Evolutionary conservation across 1,140 invertebrate genomes (phyloP), one percentile per base, ranked within the genome.

Genomic region (Drosophila pseudoobscura): DNA sequence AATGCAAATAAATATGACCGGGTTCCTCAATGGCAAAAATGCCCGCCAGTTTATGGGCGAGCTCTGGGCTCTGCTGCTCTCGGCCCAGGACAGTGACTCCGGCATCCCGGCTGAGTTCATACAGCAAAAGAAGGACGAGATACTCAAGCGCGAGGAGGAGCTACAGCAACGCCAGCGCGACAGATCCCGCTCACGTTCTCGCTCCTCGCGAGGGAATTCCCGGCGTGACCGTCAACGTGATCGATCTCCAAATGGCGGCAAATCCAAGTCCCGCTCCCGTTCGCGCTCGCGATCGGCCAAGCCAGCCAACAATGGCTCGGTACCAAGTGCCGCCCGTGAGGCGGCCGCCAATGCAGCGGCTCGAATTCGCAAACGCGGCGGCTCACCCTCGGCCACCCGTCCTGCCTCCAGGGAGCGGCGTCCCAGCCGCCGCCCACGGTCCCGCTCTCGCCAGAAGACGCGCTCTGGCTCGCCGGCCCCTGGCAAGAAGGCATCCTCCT

Each of bases 1-100:
- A 92, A 99, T 99, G 96, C 99, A 99, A 94, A 99, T 99, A 83
- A 99, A 99, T 93, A 93, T 99, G 87, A 99, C 99, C 41, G 99
- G 99, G 9, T 99, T 99, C 92, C 93, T 99, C 26, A 99, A 99
- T 92, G 98, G 98, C 2, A 98, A 98, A 92, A 99, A 99, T 93
- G 98, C 99, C 9, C 94, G 98, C 47, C 95, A 97, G 66, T 99
- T 99, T 92, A 98, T 99, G 96, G 96, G 95, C 0, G 98, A 99
- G 91, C 92, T 99, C 45, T 99, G 99, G 99, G 96, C 97, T 51
- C 92, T 99, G 62, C 92, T 99, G 50, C 93, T 98, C 52, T 98
- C 98, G 56, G 99, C 99, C 3, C 98, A 99, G 92, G 97, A 98
- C 50, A 98, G 96, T 82, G 95, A 97, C 44, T 97, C 95, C 54